phyloP scores from a whole-genome alignment of 1,140 invertebrate species.

The Drosophila seguyi region DNA sequence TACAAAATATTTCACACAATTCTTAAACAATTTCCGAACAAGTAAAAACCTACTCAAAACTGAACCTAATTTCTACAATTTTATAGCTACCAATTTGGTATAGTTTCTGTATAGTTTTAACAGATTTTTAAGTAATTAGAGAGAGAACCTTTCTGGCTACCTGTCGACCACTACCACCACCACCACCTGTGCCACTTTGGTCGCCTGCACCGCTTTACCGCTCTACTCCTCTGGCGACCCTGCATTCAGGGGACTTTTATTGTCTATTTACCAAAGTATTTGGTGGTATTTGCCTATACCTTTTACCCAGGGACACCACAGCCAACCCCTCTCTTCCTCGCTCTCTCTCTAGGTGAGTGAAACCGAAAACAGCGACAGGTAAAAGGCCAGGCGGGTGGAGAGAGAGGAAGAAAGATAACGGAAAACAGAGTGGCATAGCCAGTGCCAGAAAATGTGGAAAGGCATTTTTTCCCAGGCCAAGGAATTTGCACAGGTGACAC shows the following conservation, averaged over 20 bases:
- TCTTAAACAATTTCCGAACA: no score
- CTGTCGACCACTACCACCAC: no score
- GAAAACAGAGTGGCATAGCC: constrained; percentile 16
- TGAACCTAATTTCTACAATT: background rate
- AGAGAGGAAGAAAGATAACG: constrained; percentile 12
- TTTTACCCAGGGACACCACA: constrained; percentile 33
- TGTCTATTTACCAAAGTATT: constrained; percentile 25
- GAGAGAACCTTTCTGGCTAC: background rate
- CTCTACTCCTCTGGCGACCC: constrained; percentile 25
- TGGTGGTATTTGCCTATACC: constrained; percentile 27
- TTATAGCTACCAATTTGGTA: background rate
- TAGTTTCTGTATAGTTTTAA: background rate
- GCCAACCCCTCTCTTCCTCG: constrained; percentile 22
- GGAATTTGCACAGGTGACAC: constrained; percentile 75
- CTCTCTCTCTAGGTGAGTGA: constrained; percentile 18
- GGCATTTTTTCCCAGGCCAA: constrained; percentile 43
- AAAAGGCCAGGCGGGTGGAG: constrained; percentile 51
- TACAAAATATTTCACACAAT: rapidly evolving
- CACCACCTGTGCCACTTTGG: constrained; percentile 37
- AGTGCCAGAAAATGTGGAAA: constrained; percentile 13
- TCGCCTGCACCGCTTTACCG: constrained; percentile 46
- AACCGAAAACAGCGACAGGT: constrained; percentile 64
- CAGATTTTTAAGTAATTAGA: constrained; percentile 2
- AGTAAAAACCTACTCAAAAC: background rate
- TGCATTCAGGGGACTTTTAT: constrained; percentile 21